A percentile compares a stretch with the other conserved stretches of the same genome.
Conservation (phyloP, 2,888 invertebrate genomes). For the Julus scanicus region DNA sequence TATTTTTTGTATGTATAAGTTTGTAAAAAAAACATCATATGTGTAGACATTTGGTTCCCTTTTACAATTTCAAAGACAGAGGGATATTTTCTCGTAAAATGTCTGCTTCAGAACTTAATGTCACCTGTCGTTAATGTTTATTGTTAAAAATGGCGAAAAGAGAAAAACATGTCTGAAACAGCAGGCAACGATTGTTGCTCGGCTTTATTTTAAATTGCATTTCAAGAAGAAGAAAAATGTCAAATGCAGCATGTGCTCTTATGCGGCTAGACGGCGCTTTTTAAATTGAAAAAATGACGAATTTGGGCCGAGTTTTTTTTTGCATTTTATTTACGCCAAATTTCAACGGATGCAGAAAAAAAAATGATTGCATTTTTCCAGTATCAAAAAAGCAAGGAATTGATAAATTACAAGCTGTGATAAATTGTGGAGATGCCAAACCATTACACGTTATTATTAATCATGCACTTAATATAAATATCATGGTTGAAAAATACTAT, state of each 20-base stretch:
- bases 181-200: slow-evolving; percentile 39
- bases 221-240: slow-evolving; percentile 28
- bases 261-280: slow-evolving; percentile 13
- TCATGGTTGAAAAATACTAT: too few species aligned
- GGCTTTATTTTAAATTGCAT: slow-evolving; percentile 42
- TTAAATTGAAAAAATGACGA: slow-evolving; percentile 19
- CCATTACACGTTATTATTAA: too few species aligned
- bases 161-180: slow-evolving; percentile 42
- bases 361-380: not conserved
- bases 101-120: slow-evolving; percentile 36
- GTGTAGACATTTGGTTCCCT: too few species aligned
- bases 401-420: not conserved
- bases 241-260: slow-evolving; percentile 23
- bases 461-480: too few species aligned
- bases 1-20: too few species aligned
- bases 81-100: not conserved
- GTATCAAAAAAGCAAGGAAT: not conserved
- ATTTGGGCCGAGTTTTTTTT: not conserved
- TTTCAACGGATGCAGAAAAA: not conserved
- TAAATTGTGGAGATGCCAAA: not conserved
- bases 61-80: not conserved
- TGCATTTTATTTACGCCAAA: not conserved
- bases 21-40: too few species aligned
- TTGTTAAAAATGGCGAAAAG: slow-evolving; percentile 36
- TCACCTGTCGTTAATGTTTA: slow-evolving; percentile 37